These are phyloP conservation scores for Eristalis intricaria DNA, from an alignment of 2,888 invertebrate genomes.

Conservation along the genomic window DNA sequence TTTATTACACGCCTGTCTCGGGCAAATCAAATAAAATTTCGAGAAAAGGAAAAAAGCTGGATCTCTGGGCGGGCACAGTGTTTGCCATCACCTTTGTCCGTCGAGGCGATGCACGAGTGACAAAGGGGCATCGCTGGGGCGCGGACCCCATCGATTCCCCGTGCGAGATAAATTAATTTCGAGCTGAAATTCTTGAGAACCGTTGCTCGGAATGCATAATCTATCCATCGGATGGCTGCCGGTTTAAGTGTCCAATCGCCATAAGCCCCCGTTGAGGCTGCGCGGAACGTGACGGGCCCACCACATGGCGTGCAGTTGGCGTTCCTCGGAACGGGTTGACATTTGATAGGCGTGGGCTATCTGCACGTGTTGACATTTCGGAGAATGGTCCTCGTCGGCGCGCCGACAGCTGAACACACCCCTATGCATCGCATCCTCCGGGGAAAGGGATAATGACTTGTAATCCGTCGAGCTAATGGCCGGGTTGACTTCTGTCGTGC, in stretches of 20 bases:
- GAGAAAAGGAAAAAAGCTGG: not conserved
- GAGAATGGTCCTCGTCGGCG: not conserved
- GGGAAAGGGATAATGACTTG: constrained; percentile 58
- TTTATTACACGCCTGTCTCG: constrained; percentile 50
- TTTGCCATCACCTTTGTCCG: constrained; percentile 53
- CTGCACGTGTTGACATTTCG: constrained; percentile 26
- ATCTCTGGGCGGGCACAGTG: constrained; percentile 46
- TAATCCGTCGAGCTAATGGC: constrained; percentile 38
- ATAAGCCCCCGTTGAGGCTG: constrained; percentile 18
- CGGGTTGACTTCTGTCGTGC: constrained; percentile 57
- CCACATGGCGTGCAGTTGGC: not conserved
- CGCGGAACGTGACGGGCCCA: constrained; percentile 9
- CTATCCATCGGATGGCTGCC: constrained; percentile 19
- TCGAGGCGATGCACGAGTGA: constrained; percentile 8
- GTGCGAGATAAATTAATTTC: constrained; percentile 61
- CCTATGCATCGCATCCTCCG: constrained; percentile 21
- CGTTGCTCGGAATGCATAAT: constrained; percentile 33
- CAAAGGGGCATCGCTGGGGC: constrained; percentile 29
- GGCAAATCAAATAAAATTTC: constrained; percentile 48
- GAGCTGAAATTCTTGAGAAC: constrained; percentile 34
- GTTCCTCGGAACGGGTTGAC: constrained; percentile 7
- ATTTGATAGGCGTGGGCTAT: constrained; percentile 17
- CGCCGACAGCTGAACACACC: constrained; percentile 37
- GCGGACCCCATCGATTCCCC: constrained; percentile 8
- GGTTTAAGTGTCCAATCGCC: constrained; percentile 13